Evolutionary conservation across 2,797 vertebrate species (phyloP).

Genomic region (Gorsachius magnificus): DNA sequence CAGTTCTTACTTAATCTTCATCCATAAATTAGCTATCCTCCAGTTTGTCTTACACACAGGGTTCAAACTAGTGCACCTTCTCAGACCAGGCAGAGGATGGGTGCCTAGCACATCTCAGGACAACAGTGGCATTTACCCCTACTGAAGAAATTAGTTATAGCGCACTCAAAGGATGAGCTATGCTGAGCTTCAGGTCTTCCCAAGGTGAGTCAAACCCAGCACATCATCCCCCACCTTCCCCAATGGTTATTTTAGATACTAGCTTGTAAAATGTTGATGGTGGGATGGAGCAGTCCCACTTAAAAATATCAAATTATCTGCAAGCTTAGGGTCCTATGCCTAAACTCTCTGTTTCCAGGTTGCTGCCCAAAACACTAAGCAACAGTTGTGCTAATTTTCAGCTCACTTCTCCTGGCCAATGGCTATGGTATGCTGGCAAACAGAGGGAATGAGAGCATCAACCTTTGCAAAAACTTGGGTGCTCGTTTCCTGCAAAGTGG

Average conservation of each 20-base stretch:
- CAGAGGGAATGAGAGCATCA: not conserved
- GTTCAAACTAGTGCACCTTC: not conserved
- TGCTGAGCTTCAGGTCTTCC: not conserved
- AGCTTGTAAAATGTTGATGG: not conserved
- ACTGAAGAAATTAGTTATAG: not conserved
- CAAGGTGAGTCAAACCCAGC: not conserved
- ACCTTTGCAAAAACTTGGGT: not conserved
- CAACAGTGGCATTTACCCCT: not conserved
- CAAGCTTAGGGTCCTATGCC: not conserved
- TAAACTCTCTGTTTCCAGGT: not conserved
- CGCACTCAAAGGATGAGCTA: not conserved
- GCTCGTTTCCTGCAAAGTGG: not conserved
- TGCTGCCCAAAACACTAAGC: not conserved
- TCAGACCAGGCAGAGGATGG: not conserved
- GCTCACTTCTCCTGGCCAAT: not conserved
- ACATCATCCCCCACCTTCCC: not conserved
- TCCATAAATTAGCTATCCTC: not conserved
- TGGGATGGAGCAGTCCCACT: not conserved
- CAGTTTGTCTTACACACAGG: not conserved
- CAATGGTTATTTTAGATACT: not conserved
- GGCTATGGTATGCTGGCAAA: not conserved
- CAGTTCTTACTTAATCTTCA: not conserved
- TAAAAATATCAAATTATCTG: not conserved
- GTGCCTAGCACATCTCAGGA: not conserved
- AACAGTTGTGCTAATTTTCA: not conserved